Conservation (phyloP, 1,140 invertebrate species). For the Zaprionus taronus region DNA sequence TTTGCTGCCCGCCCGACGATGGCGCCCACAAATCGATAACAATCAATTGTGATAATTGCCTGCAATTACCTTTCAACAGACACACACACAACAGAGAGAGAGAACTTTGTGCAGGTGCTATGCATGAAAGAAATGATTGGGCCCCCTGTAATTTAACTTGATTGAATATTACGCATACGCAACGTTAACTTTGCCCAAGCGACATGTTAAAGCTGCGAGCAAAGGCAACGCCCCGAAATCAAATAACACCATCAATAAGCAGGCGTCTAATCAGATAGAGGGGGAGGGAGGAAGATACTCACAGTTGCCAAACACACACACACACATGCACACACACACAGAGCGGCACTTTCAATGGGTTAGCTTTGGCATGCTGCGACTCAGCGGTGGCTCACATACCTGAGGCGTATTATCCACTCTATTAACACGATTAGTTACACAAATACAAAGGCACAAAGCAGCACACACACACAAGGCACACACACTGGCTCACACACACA, state of each 20-base stretch:
- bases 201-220: constrained; percentile 58
- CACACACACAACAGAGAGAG: neutral
- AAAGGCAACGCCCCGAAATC: constrained; percentile 24
- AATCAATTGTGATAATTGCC: constrained; percentile 59
- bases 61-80: constrained; percentile 44
- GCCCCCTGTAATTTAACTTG: constrained; percentile 60
- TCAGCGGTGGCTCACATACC: constrained; percentile 62
- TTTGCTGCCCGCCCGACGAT: neutral
- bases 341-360: constrained; percentile 48
- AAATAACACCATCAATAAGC: constrained; percentile 46
- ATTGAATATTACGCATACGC: constrained; percentile 80
- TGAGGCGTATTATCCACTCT: constrained; percentile 83
- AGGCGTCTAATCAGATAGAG: constrained; percentile 59
- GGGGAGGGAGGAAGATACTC: neutral
- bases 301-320: neutral
- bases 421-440: constrained; percentile 84
- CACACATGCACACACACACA: constrained; percentile 30
- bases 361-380: constrained; percentile 58
- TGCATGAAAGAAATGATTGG: neutral
- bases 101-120: constrained; percentile 9
- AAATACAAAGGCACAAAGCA: constrained; percentile 76
- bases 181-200: constrained; percentile 41
- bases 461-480: constrained; percentile 14
- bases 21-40: constrained; percentile 56
- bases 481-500: constrained; percentile 22